These are phyloP conservation scores for Arizona elegans DNA, from an alignment of 2,113 vertebrate species.

Conservation along the genomic window DNA sequence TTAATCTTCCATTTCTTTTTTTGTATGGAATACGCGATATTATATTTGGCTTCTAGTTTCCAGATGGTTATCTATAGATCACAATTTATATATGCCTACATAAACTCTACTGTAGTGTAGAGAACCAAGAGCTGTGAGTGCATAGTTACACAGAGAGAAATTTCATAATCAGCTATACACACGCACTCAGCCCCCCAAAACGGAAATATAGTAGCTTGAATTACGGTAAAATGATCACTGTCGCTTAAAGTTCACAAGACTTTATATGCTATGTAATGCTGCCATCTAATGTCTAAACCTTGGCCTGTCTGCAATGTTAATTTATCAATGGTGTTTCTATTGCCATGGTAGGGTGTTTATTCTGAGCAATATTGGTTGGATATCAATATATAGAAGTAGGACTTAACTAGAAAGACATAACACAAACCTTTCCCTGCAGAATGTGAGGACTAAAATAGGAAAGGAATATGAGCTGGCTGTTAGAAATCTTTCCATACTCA, in stretches of 20 bases:
- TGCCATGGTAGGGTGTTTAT: not conserved
- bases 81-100: not conserved
- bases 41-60: not conserved
- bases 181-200: not conserved
- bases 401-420: not conserved
- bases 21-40: not conserved
- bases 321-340: not conserved
- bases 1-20: not conserved
- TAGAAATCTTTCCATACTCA: not conserved
- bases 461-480: not conserved
- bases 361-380: not conserved
- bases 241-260: not conserved
- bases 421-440: not conserved
- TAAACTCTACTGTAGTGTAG: too few species aligned
- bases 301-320: not conserved
- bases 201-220: not conserved
- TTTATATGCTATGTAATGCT: slow-evolving; percentile 25
- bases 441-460: not conserved
- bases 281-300: slow-evolving; percentile 55
- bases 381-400: not conserved
- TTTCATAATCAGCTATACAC: not conserved
- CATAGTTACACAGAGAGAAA: not conserved
- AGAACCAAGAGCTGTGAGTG: too few species aligned
- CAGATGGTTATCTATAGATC: not conserved
- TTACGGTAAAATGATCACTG: not conserved